Base-by-base conservation (phyloP, 1,140 invertebrate genomes). In the Camponotus vicinus region DNA sequence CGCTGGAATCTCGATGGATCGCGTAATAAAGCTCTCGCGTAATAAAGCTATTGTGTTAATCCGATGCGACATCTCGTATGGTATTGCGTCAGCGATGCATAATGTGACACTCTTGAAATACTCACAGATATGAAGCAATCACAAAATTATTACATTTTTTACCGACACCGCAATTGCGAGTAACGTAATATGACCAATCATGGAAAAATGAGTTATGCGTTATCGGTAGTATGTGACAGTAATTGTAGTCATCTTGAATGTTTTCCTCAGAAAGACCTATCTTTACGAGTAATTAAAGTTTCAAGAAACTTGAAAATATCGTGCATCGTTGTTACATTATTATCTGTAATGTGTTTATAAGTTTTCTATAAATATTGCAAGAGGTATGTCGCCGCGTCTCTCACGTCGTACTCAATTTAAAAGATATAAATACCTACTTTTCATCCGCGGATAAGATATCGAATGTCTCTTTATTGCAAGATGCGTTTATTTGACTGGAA, bases 221-320 rank as follows among this genome's bases (percentile, higher is more conserved):
- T 42, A 66, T 67, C 64, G 42, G 27, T n/a, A 34, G 27, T 9
- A 27, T 27, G 9, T 37, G 73, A 61, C 66, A 64, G 66, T 18
- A 69, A 40, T 70, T 57, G 64, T 49, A 52, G n/a, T 42, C 37
- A 40, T 70, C 13, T 8, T 42, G 37, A 80, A 13, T 37, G 63
- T 40, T 67, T 49, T 67, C n/a, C 77, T n/a, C 63, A 55, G 45
- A 52, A 9, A 34, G 32, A 52, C 4, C 63, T 37, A 34, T 18
- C 64, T 80, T 55, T 57, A 70, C 37, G 66, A 70, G 78, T 57
- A 37, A 80, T 70, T 69, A 70, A 80, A 70, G 34, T 42, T 40
- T 69, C 15, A 32, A 69, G 67, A 61, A 55, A 13, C 11, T 37
- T 21, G 13, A 59, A 32, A 45, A 18, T 52, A 64, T 52, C 42